A percentile compares a stretch with the other conserved stretches of the same genome.
phyloP scores from a whole-genome alignment of 2,113 vertebrate genomes.

The Corythornis cristatus region DNA sequence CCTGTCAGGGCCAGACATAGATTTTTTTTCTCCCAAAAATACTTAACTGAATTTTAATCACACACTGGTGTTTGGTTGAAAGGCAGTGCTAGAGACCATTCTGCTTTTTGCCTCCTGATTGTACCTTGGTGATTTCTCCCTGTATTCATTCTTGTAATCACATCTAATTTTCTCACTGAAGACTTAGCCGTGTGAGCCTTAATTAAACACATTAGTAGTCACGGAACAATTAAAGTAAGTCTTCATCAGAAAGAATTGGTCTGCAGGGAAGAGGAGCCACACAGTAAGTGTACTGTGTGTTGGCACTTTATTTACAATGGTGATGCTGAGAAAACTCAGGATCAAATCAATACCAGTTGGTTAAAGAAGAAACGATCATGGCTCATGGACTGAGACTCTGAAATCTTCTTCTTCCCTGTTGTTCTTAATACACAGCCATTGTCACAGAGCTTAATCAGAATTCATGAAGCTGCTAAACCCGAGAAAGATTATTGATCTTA shows the following conservation, averaged over 20 bases:
- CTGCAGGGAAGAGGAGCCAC: neutral
- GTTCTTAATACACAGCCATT: neutral
- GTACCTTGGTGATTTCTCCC: neutral
- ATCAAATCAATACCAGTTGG: slow-evolving; percentile 27
- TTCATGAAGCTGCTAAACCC: slow-evolving; percentile 28
- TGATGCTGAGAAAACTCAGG: neutral
- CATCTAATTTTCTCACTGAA: neutral
- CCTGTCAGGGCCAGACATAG: neutral
- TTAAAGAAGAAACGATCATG: slow-evolving; percentile 18
- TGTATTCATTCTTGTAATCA: neutral
- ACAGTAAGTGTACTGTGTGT: neutral
- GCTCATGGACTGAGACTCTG: neutral
- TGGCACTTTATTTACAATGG: slow-evolving; percentile 20
- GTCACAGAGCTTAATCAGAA: slow-evolving; percentile 25
- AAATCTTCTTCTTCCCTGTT: slow-evolving; percentile 35
- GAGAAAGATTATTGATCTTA: slow-evolving; percentile 33
- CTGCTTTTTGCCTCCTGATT: neutral
- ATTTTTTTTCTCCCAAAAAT: neutral
- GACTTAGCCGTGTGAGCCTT: neutral
- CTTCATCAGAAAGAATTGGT: slow-evolving; percentile 10
- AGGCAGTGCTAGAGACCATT: neutral
- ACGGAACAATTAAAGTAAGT: slow-evolving; percentile 20
- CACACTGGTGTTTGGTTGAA: neutral
- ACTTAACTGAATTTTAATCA: slow-evolving; percentile 22
- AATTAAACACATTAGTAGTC: slow-evolving; percentile 51